These are phyloP conservation scores for Ceryle rudis DNA, from an alignment of 2,797 vertebrate species.

Conservation along the genomic window DNA sequence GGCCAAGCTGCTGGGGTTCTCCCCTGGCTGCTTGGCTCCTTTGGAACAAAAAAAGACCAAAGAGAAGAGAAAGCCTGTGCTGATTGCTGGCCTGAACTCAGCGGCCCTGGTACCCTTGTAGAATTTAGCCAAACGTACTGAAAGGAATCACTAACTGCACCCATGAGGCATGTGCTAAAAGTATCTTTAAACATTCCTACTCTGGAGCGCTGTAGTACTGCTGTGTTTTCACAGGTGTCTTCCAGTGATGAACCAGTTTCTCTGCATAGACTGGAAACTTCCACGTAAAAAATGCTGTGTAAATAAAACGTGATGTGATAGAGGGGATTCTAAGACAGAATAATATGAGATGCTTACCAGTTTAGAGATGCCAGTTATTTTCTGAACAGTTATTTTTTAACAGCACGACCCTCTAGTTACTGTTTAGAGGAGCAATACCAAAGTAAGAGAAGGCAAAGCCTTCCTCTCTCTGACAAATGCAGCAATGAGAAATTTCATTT, in stretches of 20 bases:
- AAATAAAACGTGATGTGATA: background rate
- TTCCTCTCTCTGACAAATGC: background rate
- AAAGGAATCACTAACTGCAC: background rate
- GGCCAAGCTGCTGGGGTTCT: constrained; percentile 37
- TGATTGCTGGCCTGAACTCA: background rate
- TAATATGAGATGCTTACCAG: background rate
- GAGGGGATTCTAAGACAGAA: background rate
- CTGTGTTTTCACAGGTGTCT: constrained; percentile 36
- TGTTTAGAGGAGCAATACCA: background rate
- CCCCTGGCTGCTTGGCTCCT: background rate
- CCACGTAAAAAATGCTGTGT: background rate
- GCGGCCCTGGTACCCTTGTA: fast-evolving
- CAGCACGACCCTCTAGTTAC: background rate
- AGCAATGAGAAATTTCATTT: background rate
- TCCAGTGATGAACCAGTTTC: background rate
- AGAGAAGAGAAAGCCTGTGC: background rate
- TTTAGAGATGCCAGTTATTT: background rate
- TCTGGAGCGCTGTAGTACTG: background rate
- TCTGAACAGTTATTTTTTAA: background rate
- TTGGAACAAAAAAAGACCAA: background rate
- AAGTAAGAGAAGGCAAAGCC: background rate
- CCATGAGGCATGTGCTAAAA: background rate
- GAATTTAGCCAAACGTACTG: background rate
- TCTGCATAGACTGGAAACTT: background rate
- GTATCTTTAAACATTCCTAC: background rate